phyloP scores from a whole-genome alignment of 2,888 invertebrate genomes.

The Clusia tigrina region DNA sequence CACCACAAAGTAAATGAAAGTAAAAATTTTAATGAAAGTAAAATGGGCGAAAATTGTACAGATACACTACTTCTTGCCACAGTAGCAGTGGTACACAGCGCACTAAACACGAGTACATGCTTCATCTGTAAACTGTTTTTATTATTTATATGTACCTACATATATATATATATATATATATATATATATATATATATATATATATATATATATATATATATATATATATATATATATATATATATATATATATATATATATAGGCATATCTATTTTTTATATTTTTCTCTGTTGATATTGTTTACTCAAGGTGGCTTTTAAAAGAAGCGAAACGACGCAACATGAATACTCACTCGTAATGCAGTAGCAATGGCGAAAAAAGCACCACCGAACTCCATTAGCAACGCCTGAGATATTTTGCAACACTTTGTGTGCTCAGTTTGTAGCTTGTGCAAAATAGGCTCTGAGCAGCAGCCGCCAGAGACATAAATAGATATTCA shows the following conservation, averaged over 20 bases:
- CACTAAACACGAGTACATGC: conserved; percentile 12
- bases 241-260: no score
- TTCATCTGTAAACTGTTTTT: no score
- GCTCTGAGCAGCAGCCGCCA: no score
- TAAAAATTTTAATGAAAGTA: conserved; percentile 49
- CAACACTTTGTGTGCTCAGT: no score
- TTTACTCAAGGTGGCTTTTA: conserved; percentile 3
- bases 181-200: no score
- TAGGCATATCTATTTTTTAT: no score
- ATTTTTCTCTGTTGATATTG: neutral
- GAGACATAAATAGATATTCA: no score
- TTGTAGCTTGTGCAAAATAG: conserved; percentile 14
- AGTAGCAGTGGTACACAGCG: conserved; percentile 19
- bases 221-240: no score
- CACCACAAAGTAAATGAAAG: conserved; percentile 32
- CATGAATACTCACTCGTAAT: neutral
- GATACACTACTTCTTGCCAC: conserved; percentile 41
- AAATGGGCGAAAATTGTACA: conserved; percentile 54
- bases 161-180: no score
- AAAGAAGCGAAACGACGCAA: neutral
- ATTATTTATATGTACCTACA: no score
- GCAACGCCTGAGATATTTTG: conserved; percentile 53
- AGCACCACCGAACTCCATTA: conserved; percentile 41
- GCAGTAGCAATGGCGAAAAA: conserved; percentile 34
- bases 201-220: no score